These are phyloP conservation scores for Hemichromis elongatus DNA, from an alignment of 2,113 vertebrate genomes.

Conservation along the genomic window DNA sequence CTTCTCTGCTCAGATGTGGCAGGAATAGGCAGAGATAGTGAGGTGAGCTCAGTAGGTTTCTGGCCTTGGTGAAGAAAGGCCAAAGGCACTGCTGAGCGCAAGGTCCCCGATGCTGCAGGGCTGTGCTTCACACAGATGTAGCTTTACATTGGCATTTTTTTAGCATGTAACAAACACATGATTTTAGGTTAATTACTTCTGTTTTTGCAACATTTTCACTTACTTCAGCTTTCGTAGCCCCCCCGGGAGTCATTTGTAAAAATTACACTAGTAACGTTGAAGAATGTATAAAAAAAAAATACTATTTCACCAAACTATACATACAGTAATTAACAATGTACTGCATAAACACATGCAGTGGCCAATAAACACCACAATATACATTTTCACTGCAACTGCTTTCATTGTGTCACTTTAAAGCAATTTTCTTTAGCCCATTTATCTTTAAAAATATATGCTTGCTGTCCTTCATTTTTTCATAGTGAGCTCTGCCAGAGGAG, in stretches of 20 bases:
- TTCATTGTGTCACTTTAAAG: not conserved
- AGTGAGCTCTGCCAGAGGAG: not conserved
- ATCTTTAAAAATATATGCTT: not conserved
- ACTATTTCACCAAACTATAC: not conserved
- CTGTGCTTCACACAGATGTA: not conserved
- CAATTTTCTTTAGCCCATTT: not conserved
- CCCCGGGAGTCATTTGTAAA: not conserved
- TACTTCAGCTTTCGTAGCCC: not conserved
- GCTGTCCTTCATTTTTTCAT: constrained; percentile 3
- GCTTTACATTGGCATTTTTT: not conserved
- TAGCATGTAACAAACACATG: not conserved
- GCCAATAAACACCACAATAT: not conserved
- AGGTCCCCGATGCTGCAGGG: not conserved
- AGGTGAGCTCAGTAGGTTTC: constrained; percentile 10
- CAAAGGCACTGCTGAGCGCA: not conserved
- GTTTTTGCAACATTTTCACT: not conserved
- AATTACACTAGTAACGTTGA: accelerated
- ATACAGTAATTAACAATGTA: not conserved
- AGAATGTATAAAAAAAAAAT: too few relatives aligned
- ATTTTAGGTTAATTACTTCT: not conserved
- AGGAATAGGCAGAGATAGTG: not conserved
- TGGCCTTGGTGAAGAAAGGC: not conserved
- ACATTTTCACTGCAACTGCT: not conserved
- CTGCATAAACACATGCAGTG: not conserved
- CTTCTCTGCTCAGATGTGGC: constrained; percentile 12